Base-by-base conservation (phyloP, 2,113 vertebrate species). In the Microtus pennsylvanicus region DNA sequence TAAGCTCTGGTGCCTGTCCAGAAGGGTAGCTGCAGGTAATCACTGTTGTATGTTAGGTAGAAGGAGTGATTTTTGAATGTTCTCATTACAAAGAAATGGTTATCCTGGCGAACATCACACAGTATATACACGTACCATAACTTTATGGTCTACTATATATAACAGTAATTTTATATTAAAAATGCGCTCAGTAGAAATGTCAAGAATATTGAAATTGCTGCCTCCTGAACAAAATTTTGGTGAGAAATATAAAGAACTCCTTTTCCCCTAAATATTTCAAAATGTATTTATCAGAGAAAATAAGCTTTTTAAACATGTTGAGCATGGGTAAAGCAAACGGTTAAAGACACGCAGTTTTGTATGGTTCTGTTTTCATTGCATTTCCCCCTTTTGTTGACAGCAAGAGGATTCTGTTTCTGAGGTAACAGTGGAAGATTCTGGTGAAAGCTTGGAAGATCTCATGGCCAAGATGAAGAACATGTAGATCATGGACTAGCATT, bases 391-490 rank as follows among this genome's bases (percentile, higher is more conserved):
- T 94, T 97, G n/a, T 75, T 95, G 80, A 93, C 77, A 99, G 99
- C 97, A 98, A 89, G 97, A 98, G 16, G 97, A 97, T 47, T 82
- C 93, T 80, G 1, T 87, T 82, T 77, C 91, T 35, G 99, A 98
- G 5, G 99, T 99, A 30, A 98, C 97, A 0, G 98, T 99, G 80
- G 98, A 98, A 52, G 99, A 99, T 38, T 99, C 99, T 1, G 99
- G 99, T 24, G 99, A 99, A 98, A 99, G 99, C 98, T 98, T 99
- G 82, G 99, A 99, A 95, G 99, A 99, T 78, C 98, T 99, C 95
- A 99, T 99, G 99, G 99, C 99, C 97, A 99, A 99, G 96, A 99
- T 99, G 99, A 99, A 98, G 98, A 99, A 98, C 82, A 97, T 99
- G 97, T 99, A 99, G 97, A 92, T 65, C 93, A 77, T 90, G 26